Conservation (phyloP, 2,113 vertebrate species). For the Talpa occidentalis region DNA sequence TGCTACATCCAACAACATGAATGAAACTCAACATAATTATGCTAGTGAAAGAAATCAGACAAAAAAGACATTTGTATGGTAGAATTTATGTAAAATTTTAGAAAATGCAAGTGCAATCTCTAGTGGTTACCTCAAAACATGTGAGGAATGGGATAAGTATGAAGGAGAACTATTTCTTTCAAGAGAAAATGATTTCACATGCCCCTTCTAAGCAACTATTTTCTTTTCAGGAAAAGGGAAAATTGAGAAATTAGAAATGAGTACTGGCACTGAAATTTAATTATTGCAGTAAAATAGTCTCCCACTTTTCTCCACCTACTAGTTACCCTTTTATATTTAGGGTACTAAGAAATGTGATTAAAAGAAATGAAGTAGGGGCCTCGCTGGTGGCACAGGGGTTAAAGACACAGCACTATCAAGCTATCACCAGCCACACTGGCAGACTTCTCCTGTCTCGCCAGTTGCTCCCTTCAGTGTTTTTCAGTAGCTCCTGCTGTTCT, state of each 20-base stretch:
- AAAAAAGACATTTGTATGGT: background rate
- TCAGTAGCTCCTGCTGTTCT: too few relatives aligned
- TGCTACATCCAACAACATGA: background rate
- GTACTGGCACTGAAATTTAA: background rate
- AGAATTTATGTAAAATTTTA: background rate
- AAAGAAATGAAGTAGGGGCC: background rate
- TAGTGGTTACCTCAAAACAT: background rate
- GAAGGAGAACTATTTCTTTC: background rate
- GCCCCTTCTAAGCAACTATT: background rate
- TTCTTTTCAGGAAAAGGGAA: background rate
- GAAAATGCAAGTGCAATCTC: background rate
- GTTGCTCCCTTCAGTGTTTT: too few relatives aligned
- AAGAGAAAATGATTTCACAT: background rate
- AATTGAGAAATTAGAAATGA: background rate
- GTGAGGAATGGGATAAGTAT: background rate
- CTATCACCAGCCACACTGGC: too few relatives aligned
- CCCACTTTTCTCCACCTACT: background rate
- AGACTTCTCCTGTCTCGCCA: too few relatives aligned
- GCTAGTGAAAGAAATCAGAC: background rate
- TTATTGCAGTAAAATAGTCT: background rate
- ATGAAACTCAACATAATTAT: background rate
- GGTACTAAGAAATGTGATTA: background rate
- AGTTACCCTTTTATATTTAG: background rate
- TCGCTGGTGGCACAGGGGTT: too few relatives aligned
- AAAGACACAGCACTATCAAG: too few relatives aligned